These are phyloP conservation scores for Strigamia crassipes DNA, from an alignment of 2,888 invertebrate genomes.

Conservation along the genomic window DNA sequence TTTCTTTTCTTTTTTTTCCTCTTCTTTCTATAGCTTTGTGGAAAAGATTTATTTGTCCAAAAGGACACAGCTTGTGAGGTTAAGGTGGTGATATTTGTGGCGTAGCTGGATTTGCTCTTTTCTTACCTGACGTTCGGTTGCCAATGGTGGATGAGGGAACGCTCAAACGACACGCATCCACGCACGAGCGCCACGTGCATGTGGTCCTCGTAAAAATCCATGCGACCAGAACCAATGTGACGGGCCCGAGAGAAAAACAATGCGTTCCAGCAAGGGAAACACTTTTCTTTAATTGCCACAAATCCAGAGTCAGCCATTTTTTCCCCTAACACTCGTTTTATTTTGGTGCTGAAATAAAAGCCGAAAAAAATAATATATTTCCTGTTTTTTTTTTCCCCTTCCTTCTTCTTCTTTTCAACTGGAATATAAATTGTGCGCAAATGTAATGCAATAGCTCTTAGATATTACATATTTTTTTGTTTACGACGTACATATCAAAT, in stretches of 20 bases:
- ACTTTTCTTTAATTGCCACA: constrained; percentile 11
- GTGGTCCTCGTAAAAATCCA: constrained; percentile 16
- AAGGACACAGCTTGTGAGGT: constrained; percentile 21
- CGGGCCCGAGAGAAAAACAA: constrained; percentile 16
- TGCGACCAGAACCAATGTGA: constrained; percentile 21
- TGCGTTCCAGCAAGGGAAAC: background rate
- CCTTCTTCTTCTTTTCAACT: too few species aligned
- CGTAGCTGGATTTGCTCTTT: constrained; percentile 21
- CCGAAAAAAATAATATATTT: background rate
- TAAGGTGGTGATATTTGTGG: constrained; percentile 21
- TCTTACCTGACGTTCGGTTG: constrained; percentile 21
- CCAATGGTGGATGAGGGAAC: constrained; percentile 16
- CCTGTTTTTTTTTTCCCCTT: too few species aligned
- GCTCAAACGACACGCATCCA: constrained; percentile 21
- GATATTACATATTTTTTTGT: background rate
- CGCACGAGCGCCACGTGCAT: constrained; percentile 21
- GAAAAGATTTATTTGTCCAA: constrained; percentile 16
- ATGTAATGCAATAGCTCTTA: background rate
- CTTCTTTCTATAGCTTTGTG: background rate
- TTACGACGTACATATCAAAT: background rate
- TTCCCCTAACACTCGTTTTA: background rate
- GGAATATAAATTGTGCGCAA: background rate
- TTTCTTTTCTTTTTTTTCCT: background rate
- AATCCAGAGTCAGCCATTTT: background rate
- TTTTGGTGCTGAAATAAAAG: background rate